Conservation (phyloP, 2,113 vertebrate species). For the Labeo rohita region DNA sequence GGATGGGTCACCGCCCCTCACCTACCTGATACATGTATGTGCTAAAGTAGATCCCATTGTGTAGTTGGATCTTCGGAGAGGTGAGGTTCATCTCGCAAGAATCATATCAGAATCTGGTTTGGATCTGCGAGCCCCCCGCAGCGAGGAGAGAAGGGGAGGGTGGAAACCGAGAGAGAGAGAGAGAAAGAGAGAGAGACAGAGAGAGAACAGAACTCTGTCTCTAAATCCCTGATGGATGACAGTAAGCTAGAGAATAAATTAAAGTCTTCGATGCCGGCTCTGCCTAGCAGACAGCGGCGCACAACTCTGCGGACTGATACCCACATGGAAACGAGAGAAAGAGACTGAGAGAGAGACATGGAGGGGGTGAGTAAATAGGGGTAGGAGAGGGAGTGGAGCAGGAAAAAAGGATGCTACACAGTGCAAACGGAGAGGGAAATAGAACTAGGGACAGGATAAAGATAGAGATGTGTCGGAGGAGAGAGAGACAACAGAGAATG, state of each 20-base stretch:
- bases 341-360: slow-evolving; percentile 13
- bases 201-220: slow-evolving; percentile 18
- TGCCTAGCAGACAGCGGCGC: slow-evolving; percentile 18
- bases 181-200: slow-evolving; percentile 13
- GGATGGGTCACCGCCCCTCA: slow-evolving; percentile 34
- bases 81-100: slow-evolving; percentile 77
- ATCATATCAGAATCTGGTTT: slow-evolving; percentile 75
- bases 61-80: slow-evolving; percentile 73
- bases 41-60: slow-evolving; percentile 85
- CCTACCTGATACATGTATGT: slow-evolving; percentile 88
- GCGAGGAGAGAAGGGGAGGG: slow-evolving; percentile 17
- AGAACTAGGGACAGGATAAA: slow-evolving; percentile 3
- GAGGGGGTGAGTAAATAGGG: slow-evolving; percentile 18
- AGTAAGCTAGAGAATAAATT: slow-evolving; percentile 62
- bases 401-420: slow-evolving; percentile 32
- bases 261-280: slow-evolving; percentile 44
- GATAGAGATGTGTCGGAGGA: background rate
- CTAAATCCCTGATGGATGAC: slow-evolving; percentile 59
- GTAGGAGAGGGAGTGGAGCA: slow-evolving; percentile 33
- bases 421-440: slow-evolving; percentile 25
- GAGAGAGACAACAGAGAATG: slow-evolving; percentile 14
- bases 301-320: slow-evolving; percentile 43
- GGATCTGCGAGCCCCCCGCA: slow-evolving; percentile 53
- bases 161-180: background rate
- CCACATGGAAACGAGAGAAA: slow-evolving; percentile 40